Percentiles rank a stretch among this genome's conserved stretches.
These are phyloP conservation scores for Colistium nudipinnis DNA, from an alignment of 2,113 vertebrate species.

Conservation along the genomic window DNA sequence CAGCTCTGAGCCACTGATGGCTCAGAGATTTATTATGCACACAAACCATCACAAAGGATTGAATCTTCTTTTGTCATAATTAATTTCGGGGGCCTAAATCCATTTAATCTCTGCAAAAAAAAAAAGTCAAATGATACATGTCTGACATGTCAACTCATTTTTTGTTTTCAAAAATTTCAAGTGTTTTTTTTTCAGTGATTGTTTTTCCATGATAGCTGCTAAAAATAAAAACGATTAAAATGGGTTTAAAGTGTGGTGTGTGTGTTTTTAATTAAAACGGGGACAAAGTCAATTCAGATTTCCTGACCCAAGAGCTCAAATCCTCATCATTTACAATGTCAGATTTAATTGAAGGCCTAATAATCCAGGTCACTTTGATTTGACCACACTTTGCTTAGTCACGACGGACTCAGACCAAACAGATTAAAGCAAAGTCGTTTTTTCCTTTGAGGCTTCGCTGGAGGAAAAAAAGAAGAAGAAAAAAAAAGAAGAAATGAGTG, in stretches of 20 bases:
- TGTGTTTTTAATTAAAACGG: not conserved
- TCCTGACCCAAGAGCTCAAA: not conserved
- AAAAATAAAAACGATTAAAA: not conserved
- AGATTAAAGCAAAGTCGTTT: slow-evolving; percentile 16
- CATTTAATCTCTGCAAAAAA: no score
- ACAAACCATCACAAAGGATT: no score
- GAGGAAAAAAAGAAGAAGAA: not conserved
- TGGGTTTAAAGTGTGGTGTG: not conserved
- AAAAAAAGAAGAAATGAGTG: not conserved
- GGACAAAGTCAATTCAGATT: not conserved
- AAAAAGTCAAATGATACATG: no score
- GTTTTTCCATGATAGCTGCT: not conserved
- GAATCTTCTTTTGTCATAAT: no score
- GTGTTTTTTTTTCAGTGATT: not conserved
- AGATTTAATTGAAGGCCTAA: slow-evolving; percentile 13
- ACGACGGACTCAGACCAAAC: slow-evolving; percentile 26
- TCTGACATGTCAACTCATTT: no score
- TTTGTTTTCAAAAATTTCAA: no score
- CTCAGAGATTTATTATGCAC: no score
- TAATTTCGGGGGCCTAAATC: no score
- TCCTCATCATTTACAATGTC: slow-evolving; percentile 1
- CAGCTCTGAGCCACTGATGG: no score
- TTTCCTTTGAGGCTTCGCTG: slow-evolving; percentile 27
- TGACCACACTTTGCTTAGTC: slow-evolving; percentile 24
- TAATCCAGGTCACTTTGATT: slow-evolving; percentile 22